Conservation (phyloP, 2,797 vertebrate genomes). For the Coregonus sp. region DNA sequence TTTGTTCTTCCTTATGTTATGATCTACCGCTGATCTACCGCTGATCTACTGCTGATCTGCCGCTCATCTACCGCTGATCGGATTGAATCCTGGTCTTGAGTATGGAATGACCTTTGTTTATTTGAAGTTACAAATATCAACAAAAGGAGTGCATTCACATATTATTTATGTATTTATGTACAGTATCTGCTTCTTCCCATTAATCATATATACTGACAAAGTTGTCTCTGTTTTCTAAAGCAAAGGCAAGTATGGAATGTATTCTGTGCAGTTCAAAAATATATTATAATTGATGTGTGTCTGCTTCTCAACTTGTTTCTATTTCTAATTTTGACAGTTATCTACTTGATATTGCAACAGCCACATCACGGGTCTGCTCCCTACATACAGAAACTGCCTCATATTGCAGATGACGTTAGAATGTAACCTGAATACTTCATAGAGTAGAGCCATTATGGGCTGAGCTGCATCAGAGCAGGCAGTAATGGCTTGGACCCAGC, state of each 20-base stretch:
- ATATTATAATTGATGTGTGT: neutral
- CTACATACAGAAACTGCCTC: neutral
- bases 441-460: neutral
- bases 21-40: no score
- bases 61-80: neutral
- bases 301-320: neutral
- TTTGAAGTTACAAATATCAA: neutral
- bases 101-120: neutral
- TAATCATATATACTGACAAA: neutral
- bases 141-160: neutral
- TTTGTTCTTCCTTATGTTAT: no score
- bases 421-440: conserved; percentile 13
- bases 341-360: conserved; percentile 3
- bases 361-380: neutral
- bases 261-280: neutral
- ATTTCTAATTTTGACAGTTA: neutral
- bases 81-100: neutral
- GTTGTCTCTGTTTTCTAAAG: neutral
- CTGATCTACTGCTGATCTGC: no score
- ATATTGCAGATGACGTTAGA: neutral
- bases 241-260: neutral
- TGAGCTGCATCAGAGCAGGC: neutral
- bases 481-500: conserved; percentile 19
- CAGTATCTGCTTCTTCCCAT: neutral
- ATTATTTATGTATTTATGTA: neutral